phyloP scores from a whole-genome alignment of 2,113 vertebrate genomes.

The Corythoichthys haematopterus region DNA sequence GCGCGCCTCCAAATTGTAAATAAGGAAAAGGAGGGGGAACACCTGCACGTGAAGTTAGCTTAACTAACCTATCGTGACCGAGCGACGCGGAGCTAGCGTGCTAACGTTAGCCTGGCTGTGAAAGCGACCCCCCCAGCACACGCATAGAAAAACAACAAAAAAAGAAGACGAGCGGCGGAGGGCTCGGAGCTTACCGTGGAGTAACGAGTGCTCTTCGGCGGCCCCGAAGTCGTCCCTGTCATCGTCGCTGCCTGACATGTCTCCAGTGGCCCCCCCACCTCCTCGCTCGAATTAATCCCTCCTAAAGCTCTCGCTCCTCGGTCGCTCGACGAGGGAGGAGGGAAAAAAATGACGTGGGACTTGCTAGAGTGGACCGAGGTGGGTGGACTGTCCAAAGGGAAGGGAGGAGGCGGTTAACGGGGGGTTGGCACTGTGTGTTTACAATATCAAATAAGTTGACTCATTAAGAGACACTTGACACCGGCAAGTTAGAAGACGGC shows the following conservation, averaged over 20 bases:
- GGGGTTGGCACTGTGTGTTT: conserved; percentile 30
- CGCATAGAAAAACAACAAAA: background rate
- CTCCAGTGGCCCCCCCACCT: conserved; percentile 16
- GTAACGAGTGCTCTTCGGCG: conserved; percentile 55
- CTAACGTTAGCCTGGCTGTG: conserved; percentile 51
- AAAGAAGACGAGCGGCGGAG: background rate
- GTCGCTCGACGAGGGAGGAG: conserved; percentile 67
- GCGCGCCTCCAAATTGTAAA: background rate
- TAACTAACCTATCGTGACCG: conserved; percentile 56
- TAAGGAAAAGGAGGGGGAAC: conserved; percentile 12
- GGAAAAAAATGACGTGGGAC: conserved; percentile 68
- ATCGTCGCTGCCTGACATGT: conserved; percentile 76
- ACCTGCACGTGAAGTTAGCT: conserved; percentile 51
- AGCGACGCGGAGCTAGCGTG: conserved; percentile 51
- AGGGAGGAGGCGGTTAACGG: conserved; percentile 45
- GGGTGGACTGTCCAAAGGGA: conserved; percentile 46
- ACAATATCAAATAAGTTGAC: conserved; percentile 44
- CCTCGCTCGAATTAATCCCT: conserved; percentile 57
- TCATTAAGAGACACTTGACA: conserved; percentile 20
- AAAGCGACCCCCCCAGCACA: conserved; percentile 34
- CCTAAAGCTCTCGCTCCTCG: conserved; percentile 57
- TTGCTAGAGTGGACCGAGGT: conserved; percentile 58
- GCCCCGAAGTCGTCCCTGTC: conserved; percentile 69
- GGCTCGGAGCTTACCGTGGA: conserved; percentile 56
- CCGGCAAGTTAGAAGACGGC: background rate